Evolutionary conservation across 2,888 invertebrate genomes (phyloP).

Genomic region (Archaeoteleia sp.): DNA sequence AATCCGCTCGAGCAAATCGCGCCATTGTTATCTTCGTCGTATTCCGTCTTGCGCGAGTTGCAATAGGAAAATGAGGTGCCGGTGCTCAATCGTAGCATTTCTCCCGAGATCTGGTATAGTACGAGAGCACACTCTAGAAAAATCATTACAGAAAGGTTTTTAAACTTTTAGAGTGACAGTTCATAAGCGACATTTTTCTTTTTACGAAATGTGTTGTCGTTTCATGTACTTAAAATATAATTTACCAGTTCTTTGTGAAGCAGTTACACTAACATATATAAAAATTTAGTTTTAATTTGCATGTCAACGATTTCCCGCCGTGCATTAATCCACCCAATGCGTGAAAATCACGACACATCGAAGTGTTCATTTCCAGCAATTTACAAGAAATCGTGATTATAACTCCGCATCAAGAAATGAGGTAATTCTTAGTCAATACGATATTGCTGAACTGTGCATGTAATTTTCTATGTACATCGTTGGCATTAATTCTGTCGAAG

Average conservation of each 20-base stretch:
- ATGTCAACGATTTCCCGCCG: too few relatives aligned
- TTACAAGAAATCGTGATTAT: too few relatives aligned
- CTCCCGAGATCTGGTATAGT: constrained; percentile 4
- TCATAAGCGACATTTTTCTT: background rate
- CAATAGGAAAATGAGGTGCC: constrained; percentile 46
- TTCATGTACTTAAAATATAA: too few relatives aligned
- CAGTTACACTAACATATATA: too few relatives aligned
- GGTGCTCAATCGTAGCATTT: constrained; percentile 27
- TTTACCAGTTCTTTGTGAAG: too few relatives aligned
- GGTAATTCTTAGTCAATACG: too few relatives aligned
- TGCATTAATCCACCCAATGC: too few relatives aligned
- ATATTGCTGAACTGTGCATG: background rate
- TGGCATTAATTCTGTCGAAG: constrained; percentile 10
- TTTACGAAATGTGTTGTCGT: too few relatives aligned
- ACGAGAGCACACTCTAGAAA: background rate
- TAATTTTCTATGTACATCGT: background rate
- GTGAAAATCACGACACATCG: too few relatives aligned
- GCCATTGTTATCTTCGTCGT: constrained; percentile 47
- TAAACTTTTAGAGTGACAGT: background rate
- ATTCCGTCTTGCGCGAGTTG: constrained; percentile 21
- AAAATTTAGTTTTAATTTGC: too few relatives aligned
- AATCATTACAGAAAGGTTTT: background rate
- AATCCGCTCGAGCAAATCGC: constrained; percentile 51
- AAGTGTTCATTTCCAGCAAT: too few relatives aligned
- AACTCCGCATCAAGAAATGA: too few relatives aligned